Evolutionary conservation across 2,113 vertebrate species (phyloP), one percentile per base, ranked within the genome.

Genomic region (Brachyistius frenatus): DNA sequence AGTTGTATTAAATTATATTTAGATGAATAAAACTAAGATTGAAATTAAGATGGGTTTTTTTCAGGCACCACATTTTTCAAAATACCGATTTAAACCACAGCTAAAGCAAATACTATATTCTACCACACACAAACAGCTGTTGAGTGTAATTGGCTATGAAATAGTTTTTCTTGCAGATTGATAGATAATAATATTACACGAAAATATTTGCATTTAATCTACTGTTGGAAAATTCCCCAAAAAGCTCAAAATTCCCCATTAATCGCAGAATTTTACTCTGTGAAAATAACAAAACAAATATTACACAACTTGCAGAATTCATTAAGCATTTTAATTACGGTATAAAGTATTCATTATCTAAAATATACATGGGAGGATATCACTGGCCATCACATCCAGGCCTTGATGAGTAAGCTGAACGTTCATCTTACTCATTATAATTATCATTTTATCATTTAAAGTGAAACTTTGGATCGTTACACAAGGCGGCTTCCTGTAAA

Each of bases 281-380:
- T 23, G 23, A 13, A 23, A 53, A 37, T 36, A 55, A 36, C 11
- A 37, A 55, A 7, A 13, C 15, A 37, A 39, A 53, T 70, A 49
- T 47, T 23, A 56, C 16, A 50, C 44, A 58, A 52, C 23, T 75
- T 54, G 41, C 41, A 44, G 41, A 44, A 13, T 44, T 44, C 41
- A 13, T 14, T 32, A 55, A 14, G 61, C 23, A 4, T 69, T 46
- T 57, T 61, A 65, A 75, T 46, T 9, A 23, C 4, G 13, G 5
- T 67, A 5, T 61, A 39, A 16, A 69, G 10, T 56, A 67, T 81
- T 76, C 39, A 53, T 67, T 37, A 41, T 39, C 49, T 60, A 4
- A 80, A 86, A 62, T 85, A 80, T 72, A 44, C 58, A 80, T 76
- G 58, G 80, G 63, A 4, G 2, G 54, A 63, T 66, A 76, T 72